These are phyloP conservation scores for Melanerpes formicivorus DNA, from an alignment of 2,113 vertebrate species.

Conservation along the genomic window DNA sequence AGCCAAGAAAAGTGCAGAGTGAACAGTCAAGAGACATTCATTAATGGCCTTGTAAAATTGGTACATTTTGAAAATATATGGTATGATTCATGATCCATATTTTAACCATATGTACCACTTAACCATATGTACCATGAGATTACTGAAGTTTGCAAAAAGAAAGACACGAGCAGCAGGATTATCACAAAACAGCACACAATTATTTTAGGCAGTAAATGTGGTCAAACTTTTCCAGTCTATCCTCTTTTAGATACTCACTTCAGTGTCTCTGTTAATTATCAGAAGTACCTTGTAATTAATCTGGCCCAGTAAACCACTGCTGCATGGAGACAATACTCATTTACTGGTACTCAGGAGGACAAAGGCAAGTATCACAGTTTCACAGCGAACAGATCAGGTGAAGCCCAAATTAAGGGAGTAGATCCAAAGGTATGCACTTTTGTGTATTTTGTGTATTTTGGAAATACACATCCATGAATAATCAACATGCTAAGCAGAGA, in stretches of 20 bases:
- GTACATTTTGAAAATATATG: background rate
- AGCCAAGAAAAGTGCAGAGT: background rate
- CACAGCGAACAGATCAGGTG: background rate
- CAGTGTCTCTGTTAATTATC: background rate
- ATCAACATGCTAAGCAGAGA: background rate
- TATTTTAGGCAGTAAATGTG: background rate
- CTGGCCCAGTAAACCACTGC: background rate
- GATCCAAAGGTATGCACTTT: background rate
- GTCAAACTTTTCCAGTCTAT: background rate
- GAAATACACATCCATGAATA: background rate
- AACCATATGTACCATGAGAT: background rate
- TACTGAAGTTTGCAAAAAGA: background rate
- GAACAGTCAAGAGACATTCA: background rate
- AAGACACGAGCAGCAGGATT: background rate
- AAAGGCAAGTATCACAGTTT: background rate
- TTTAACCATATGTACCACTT: background rate
- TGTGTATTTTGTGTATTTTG: background rate
- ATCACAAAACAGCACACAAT: background rate
- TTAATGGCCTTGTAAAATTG: background rate
- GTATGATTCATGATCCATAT: background rate
- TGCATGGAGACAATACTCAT: background rate
- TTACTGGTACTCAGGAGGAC: background rate
- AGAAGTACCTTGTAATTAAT: background rate
- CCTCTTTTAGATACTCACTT: background rate
- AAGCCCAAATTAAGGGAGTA: background rate